Evolutionary conservation across 1,140 invertebrate genomes (phyloP), one percentile per base, ranked within the genome.

Genomic region (Neodiprion virginianus): DNA sequence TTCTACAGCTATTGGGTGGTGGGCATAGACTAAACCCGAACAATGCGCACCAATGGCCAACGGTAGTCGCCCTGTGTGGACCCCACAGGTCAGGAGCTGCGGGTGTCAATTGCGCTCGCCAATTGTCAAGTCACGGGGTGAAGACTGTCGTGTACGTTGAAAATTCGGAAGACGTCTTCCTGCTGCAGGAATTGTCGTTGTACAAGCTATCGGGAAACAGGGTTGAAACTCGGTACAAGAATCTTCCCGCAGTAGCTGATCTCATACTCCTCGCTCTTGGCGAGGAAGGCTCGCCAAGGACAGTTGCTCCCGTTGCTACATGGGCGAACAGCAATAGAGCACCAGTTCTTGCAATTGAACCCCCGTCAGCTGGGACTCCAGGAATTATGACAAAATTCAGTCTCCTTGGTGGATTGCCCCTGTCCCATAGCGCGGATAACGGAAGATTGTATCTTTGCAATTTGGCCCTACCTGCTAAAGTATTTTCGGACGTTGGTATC

Each of bases 371-470:
- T 71, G 93, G 93, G 48, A 93, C 92, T 71, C 90, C 90, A 28
- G 92, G 92, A 75, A 89, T 95, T 73, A 80, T 89, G 48, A 91
- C 93, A 68, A 96, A 96, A 88, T 96, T 93, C 84, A 93, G 93
- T 71, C 87, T 97, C 73, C 83, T 93, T 74, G 93, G 94, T 69
- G 92, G 92, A 65, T 88, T 97, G 84, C 96, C 96, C 67, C 88
- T 96, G 11, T 91, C 93, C 77, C 92, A 94, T 83, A 90, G 91
- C 72, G 84, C 89, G 71, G 90, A 90, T 72, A 94, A 93, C 87
- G 95, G 95, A 66, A 94, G 95, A 88, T 88, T 97, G 74, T 97
- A 96, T 88, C 90, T 98, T 72, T 96, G 95, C 86, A 96, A 97
- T 89, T 89, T 97, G 79, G 94, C 94, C 74, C 91, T 97, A 82